Conservation (phyloP, 1,140 invertebrate species). For the Monomorium pharaonis region DNA sequence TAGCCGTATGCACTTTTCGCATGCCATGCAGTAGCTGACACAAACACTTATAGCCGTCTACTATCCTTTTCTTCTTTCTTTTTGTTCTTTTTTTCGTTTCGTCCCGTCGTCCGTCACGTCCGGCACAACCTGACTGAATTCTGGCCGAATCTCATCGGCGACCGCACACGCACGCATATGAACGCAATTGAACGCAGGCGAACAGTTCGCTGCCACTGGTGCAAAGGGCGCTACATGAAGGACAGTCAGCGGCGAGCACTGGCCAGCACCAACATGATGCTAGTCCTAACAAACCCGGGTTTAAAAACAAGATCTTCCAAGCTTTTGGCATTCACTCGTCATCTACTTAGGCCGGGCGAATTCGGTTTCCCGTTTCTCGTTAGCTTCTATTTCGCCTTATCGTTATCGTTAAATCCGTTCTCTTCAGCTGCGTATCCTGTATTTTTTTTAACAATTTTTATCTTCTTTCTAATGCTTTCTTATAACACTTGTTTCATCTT, state of each 20-base stretch:
- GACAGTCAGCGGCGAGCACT: conserved; percentile 76
- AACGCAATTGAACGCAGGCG: conserved; percentile 77
- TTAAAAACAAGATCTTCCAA: conserved; percentile 84
- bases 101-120: conserved; percentile 72
- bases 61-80: conserved; percentile 84
- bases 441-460: conserved; percentile 34
- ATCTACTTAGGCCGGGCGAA: conserved; percentile 79
- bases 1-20: conserved; percentile 76
- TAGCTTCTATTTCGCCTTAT: conserved; percentile 50
- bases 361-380: conserved; percentile 56
- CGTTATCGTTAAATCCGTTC: conserved; percentile 28
- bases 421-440: conserved; percentile 43
- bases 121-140: conserved; percentile 61
- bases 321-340: conserved; percentile 83
- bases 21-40: conserved; percentile 81
- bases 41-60: conserved; percentile 81
- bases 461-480: neutral
- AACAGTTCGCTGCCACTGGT: conserved; percentile 80
- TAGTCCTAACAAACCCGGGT: conserved; percentile 84
- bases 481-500: neutral
- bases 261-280: conserved; percentile 76
- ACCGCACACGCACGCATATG: conserved; percentile 49
- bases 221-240: conserved; percentile 82
- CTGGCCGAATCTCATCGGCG: conserved; percentile 77
- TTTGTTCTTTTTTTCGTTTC: conserved; percentile 83